These are phyloP conservation scores for Halcyon senegalensis DNA, from an alignment of 2,113 vertebrate genomes.

Conservation along the genomic window DNA sequence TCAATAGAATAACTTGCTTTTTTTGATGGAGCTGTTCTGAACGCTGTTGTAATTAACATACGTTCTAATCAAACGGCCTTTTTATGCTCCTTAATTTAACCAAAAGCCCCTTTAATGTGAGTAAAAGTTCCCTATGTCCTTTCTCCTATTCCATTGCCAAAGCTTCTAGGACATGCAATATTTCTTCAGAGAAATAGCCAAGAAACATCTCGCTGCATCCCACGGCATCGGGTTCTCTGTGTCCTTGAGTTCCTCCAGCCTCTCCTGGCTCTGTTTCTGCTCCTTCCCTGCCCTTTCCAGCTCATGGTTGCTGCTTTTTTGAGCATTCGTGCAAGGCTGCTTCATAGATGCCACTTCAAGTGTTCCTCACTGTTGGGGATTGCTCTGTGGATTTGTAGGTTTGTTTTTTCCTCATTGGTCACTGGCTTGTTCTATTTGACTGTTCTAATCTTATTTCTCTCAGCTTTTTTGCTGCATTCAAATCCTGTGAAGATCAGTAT, in stretches of 20 bases:
- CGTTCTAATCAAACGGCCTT: neutral
- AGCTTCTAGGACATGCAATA: fast-evolving
- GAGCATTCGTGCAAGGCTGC: neutral
- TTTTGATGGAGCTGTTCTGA: neutral
- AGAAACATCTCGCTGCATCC: neutral
- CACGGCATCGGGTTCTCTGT: fast-evolving
- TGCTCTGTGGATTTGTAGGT: neutral
- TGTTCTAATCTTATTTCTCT: neutral
- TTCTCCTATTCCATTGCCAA: neutral
- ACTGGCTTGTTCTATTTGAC: neutral
- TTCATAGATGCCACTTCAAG: neutral
- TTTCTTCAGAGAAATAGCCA: neutral
- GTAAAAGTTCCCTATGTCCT: neutral
- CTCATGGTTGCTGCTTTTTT: neutral
- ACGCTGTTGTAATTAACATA: neutral
- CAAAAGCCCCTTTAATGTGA: neutral
- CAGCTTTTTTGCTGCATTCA: neutral
- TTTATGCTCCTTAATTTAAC: neutral
- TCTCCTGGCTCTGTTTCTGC: too few species aligned
- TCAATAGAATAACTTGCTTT: neutral
- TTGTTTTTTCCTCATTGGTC: neutral
- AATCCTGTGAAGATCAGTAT: neutral
- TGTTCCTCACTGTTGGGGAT: neutral
- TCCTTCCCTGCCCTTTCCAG: neutral
- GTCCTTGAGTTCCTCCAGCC: neutral